Percentiles rank a stretch among this genome's conserved stretches.
These are phyloP conservation scores for Micromys minutus DNA, from an alignment of 2,113 vertebrate genomes.

Conservation along the genomic window DNA sequence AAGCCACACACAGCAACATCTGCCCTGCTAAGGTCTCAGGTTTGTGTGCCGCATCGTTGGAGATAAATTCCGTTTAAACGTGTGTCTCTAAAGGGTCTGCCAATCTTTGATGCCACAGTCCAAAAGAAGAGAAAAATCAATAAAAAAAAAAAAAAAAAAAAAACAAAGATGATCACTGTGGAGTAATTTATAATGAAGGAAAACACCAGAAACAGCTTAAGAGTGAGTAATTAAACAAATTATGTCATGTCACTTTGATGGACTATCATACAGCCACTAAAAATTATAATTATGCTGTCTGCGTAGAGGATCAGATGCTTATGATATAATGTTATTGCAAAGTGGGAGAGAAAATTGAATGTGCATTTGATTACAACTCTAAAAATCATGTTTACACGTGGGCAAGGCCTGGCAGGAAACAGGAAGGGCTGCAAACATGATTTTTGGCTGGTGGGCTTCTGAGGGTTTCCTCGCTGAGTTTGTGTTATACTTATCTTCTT, in stretches of 20 bases:
- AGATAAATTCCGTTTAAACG: not conserved
- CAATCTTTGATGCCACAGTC: constrained; percentile 19
- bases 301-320: constrained; percentile 62
- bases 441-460: not conserved
- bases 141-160: no score
- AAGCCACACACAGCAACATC: not conserved
- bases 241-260: constrained; percentile 68
- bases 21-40: not conserved
- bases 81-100: not conserved
- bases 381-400: constrained; percentile 69
- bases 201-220: constrained; percentile 62
- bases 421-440: constrained; percentile 54
- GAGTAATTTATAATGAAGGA: constrained; percentile 63
- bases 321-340: constrained; percentile 50
- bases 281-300: constrained; percentile 68
- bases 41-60: not conserved
- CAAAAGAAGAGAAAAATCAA: constrained; percentile 25
- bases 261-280: constrained; percentile 64
- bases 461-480: not conserved
- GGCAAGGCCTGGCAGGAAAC: constrained; percentile 54
- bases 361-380: constrained; percentile 68
- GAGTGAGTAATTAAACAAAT: constrained; percentile 68
- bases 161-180: constrained; percentile 55
- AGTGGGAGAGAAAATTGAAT: constrained; percentile 60
- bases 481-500: not conserved